Evolutionary conservation across 2,888 invertebrate species (phyloP).

Genomic region (Nymphalis polychloros): DNA sequence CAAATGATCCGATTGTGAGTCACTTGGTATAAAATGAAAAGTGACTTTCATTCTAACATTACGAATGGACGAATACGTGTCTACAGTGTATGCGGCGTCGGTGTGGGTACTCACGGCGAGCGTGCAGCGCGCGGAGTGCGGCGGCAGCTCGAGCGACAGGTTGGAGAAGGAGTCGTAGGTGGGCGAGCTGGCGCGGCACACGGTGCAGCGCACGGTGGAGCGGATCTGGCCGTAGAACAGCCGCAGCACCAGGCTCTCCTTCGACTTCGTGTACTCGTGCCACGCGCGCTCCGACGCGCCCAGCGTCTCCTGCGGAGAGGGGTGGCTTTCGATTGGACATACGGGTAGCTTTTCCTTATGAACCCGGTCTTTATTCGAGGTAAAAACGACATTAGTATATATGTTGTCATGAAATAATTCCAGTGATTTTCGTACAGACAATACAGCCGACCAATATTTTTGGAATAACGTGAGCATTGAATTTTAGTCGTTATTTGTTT

Average conservation of each 20-base stretch:
- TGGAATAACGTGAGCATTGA: no score
- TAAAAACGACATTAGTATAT: no score
- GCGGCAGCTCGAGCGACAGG: constrained; percentile 89
- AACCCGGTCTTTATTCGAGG: no score
- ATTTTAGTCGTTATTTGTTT: no score
- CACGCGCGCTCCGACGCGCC: constrained; percentile 83
- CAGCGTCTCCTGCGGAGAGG: constrained; percentile 59
- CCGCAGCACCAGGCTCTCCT: constrained; percentile 87
- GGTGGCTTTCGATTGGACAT: background rate
- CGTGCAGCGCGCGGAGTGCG: constrained; percentile 82
- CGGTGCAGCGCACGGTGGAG: constrained; percentile 89
- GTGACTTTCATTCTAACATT: no score
- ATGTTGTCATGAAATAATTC: no score
- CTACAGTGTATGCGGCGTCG: no score
- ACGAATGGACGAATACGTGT: no score
- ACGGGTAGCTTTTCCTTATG: no score
- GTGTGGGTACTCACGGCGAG: constrained; percentile 74
- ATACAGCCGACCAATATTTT: background rate
- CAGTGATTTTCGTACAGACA: no score
- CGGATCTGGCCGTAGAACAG: constrained; percentile 93
- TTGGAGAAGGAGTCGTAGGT: constrained; percentile 94
- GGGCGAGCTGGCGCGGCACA: constrained; percentile 88
- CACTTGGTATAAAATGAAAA: no score
- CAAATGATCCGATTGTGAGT: background rate
- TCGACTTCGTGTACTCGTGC: constrained; percentile 86